These are phyloP conservation scores for Pecten maximus DNA, from an alignment of 2,888 invertebrate genomes.

Conservation along the genomic window DNA sequence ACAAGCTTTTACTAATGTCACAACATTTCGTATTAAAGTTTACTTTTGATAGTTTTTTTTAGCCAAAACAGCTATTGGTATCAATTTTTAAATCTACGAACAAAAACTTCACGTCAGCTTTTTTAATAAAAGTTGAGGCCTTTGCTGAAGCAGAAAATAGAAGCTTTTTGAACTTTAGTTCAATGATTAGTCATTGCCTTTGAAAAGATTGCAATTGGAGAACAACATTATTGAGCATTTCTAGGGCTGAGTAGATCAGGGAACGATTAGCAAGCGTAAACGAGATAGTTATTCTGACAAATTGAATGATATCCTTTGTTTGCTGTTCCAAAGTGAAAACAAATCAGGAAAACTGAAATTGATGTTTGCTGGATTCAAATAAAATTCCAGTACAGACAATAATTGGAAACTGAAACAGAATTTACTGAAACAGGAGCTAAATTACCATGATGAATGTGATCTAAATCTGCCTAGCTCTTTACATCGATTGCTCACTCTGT, in stretches of 20 bases:
- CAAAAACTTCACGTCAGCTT: too few relatives aligned
- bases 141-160: not conserved
- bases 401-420: not conserved
- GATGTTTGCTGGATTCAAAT: not conserved
- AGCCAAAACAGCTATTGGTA: too few relatives aligned
- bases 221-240: too few relatives aligned
- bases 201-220: too few relatives aligned
- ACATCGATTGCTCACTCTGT: too few relatives aligned
- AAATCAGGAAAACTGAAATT: not conserved
- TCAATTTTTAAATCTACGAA: too few relatives aligned
- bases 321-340: not conserved
- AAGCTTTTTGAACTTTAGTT: not conserved
- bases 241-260: too few relatives aligned
- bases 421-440: not conserved
- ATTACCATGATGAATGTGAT: not conserved
- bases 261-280: not conserved
- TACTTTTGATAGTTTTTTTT: too few relatives aligned
- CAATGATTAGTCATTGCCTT: not conserved
- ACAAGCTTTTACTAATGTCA: too few relatives aligned
- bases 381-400: not conserved
- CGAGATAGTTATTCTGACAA: not conserved
- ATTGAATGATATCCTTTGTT: not conserved
- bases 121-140: not conserved
- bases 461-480: not conserved
- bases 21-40: too few relatives aligned